Base-by-base conservation (phyloP, 2,113 vertebrate genomes). In the Eublepharis macularius region DNA sequence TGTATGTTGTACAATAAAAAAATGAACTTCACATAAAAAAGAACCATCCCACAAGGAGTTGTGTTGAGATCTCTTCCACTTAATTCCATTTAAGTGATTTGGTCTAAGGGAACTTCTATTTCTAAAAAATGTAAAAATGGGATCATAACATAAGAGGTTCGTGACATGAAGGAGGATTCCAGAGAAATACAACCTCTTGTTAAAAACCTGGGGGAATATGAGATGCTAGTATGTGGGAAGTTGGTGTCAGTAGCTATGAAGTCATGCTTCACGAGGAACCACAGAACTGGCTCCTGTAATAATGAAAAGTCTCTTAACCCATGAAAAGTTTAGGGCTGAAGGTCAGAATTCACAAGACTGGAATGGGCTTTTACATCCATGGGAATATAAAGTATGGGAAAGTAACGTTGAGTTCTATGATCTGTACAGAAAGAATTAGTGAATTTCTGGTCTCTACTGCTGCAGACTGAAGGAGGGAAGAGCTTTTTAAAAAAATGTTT, bases 61-160 rank as follows among this genome's bases (percentile, higher is more conserved):
- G 69, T 12, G 14, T 9, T 60, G 72, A 87, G 39, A 47, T 74
- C 57, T 41, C 19, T 78, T 65, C 69, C n/a, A 13, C 73, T 65
- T 80, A 75, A 74, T 84, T 88, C 73, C 8, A 70, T 80, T 70
- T 80, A 81, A 60, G 41, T 49, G 69, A 66, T 11, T 54, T 77
- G 54, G 32, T 73, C 60, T 72, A 86, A n/a, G 3, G 39, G 51
- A 87, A 73, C 2, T 51, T 16, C 32, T 85, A 68, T 63, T 82
- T 85, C 54, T 81, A n/a, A 84, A 82, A 84, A 36, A 84, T 86
- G 39, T 74, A 80, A 14, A 63, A 29, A 63, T 80, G 29, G 70
- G 17, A 80, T 10, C 17, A 47, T 65, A 49, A 90, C 63, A 88
- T 60, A 12, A 76, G 2, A 87, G 65, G 72, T 81, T 72, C 51